A percentile compares a stretch with the other conserved stretches of the same genome.
Evolutionary conservation across 2,888 invertebrate genomes (phyloP).

Genomic region (Agapostemon virescens): DNA sequence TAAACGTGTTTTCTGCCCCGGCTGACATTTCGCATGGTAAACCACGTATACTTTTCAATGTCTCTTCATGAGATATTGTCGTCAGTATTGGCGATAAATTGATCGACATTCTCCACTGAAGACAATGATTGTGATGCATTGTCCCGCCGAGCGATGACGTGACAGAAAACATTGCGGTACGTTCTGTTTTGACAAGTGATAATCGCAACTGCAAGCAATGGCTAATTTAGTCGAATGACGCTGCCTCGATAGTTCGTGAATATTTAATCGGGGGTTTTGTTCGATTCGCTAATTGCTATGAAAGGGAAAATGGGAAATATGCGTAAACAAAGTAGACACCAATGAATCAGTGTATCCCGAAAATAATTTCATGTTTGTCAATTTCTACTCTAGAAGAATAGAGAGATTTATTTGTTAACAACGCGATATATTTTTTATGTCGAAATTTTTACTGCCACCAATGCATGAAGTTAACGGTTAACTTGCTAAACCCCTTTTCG

Average conservation of each 20-base stretch:
- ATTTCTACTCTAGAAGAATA: background rate
- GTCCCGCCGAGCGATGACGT: background rate
- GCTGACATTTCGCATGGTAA: background rate
- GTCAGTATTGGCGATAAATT: background rate
- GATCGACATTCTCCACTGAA: background rate
- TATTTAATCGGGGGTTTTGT: background rate
- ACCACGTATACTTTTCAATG: background rate
- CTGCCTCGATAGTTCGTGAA: background rate
- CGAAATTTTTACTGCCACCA: no score
- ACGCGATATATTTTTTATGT: no score
- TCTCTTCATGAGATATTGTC: background rate
- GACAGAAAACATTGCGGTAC: background rate
- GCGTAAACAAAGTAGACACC: background rate
- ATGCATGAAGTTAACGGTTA: no score
- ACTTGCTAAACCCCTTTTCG: no score
- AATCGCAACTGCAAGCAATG: background rate
- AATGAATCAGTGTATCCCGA: background rate
- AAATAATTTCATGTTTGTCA: background rate
- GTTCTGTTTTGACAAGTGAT: background rate
- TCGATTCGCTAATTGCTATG: background rate
- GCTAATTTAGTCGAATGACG: background rate
- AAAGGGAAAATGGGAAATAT: background rate
- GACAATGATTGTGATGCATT: constrained; percentile 13
- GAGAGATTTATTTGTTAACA: no score
- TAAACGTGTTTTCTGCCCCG: no score